A percentile compares a stretch with the other conserved stretches of the same genome.
These are phyloP conservation scores for Lithophane ornitopus DNA, from an alignment of 2,888 invertebrate species.

Conservation along the genomic window DNA sequence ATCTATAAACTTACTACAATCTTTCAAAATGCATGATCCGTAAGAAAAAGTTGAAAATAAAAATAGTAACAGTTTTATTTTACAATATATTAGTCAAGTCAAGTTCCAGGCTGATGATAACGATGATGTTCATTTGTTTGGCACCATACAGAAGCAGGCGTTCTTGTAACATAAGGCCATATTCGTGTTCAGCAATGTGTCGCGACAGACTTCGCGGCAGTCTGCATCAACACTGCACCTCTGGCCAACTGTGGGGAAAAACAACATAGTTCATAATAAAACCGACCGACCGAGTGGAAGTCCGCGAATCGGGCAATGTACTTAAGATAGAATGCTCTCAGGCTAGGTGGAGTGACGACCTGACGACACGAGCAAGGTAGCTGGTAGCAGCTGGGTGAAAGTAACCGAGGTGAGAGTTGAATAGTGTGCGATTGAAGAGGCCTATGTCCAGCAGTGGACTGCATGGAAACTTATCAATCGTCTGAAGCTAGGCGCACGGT, in stretches of 20 bases:
- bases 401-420: not conserved
- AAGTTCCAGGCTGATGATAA: too few relatives aligned
- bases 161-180: not conserved
- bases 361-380: too few relatives aligned
- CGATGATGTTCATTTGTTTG: not conserved
- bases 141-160: constrained; percentile 18
- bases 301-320: not conserved
- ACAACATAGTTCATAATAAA: not conserved
- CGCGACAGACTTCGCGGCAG: constrained; percentile 13
- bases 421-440: too few relatives aligned
- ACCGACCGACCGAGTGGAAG: not conserved
- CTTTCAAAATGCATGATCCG: not conserved
- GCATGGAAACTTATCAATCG: too few relatives aligned
- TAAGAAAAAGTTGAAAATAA: not conserved
- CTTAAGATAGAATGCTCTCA: not conserved
- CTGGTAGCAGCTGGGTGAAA: too few relatives aligned
- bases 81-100: not conserved
- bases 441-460: too few relatives aligned
- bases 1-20: too few relatives aligned
- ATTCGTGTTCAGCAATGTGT: not conserved
- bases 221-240: constrained; percentile 12
- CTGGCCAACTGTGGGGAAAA: not conserved
- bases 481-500: too few relatives aligned
- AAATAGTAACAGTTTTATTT: not conserved
- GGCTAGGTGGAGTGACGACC: too few relatives aligned